Conservation (phyloP, 1,140 invertebrate species). For the Atta texana region DNA sequence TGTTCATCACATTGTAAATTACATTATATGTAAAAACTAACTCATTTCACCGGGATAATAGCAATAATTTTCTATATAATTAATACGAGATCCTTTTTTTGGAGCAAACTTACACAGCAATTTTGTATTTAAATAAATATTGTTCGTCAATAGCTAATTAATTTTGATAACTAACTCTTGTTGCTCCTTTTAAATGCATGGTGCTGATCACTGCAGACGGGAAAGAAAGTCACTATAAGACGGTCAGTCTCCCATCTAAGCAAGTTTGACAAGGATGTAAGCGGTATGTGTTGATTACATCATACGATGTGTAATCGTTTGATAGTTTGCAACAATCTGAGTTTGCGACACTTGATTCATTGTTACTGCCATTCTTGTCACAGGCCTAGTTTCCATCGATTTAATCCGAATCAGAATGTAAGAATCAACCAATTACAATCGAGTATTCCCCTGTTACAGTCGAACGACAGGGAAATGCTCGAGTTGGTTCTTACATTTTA, state of each 20-base stretch:
- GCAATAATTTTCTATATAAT: no score
- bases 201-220: slow-evolving; percentile 76
- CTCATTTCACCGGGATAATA: no score
- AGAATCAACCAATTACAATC: no score
- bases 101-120: neutral
- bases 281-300: slow-evolving; percentile 76
- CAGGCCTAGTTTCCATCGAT: no score
- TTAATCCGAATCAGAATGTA: no score
- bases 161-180: slow-evolving; percentile 72
- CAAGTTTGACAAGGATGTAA: slow-evolving; percentile 75
- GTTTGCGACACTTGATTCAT: slow-evolving; percentile 39
- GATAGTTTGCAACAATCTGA: slow-evolving; percentile 6
- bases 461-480: no score
- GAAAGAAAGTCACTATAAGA: slow-evolving; percentile 75
- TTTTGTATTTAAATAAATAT: neutral
- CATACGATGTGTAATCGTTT: neutral
- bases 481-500: no score
- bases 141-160: slow-evolving; percentile 36
- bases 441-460: no score
- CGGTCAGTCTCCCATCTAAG: slow-evolving; percentile 72
- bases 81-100: neutral
- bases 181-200: slow-evolving; percentile 67
- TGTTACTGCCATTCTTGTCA: neutral
- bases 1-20: no score
- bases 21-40: no score